Conservation (phyloP, 2,113 vertebrate species). For the Corythornis cristatus region DNA sequence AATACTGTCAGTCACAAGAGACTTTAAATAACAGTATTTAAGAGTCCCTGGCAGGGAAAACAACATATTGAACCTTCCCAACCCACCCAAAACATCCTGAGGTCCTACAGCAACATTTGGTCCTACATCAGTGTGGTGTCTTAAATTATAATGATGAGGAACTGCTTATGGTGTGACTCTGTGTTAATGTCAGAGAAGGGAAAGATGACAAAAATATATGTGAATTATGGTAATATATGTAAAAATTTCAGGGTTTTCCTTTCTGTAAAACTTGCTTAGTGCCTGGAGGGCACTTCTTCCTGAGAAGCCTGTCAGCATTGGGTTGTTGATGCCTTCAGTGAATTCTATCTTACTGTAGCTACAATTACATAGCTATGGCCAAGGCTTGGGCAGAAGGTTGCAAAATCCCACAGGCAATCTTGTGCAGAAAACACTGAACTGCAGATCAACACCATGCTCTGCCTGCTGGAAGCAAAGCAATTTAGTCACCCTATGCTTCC, state of each 20-base stretch:
- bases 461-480: neutral
- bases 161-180: neutral
- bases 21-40: neutral
- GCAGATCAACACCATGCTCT: accelerated
- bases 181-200: neutral
- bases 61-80: neutral
- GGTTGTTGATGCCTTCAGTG: neutral
- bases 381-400: neutral
- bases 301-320: neutral
- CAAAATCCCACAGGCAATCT: neutral
- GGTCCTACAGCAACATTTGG: neutral
- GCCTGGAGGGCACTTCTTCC: neutral
- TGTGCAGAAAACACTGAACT: neutral
- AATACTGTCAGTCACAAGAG: neutral
- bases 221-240: neutral
- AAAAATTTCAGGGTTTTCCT: neutral
- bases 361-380: neutral
- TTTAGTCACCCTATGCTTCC: neutral
- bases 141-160: neutral
- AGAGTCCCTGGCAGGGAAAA: neutral
- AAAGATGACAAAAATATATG: neutral
- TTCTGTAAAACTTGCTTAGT: neutral
- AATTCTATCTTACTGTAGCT: neutral
- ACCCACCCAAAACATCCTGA: neutral
- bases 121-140: neutral